Percentiles rank a stretch among this genome's conserved stretches.
These are phyloP conservation scores for Vollenhovia emeryi DNA, from an alignment of 1,140 invertebrate genomes.

Conservation along the genomic window DNA sequence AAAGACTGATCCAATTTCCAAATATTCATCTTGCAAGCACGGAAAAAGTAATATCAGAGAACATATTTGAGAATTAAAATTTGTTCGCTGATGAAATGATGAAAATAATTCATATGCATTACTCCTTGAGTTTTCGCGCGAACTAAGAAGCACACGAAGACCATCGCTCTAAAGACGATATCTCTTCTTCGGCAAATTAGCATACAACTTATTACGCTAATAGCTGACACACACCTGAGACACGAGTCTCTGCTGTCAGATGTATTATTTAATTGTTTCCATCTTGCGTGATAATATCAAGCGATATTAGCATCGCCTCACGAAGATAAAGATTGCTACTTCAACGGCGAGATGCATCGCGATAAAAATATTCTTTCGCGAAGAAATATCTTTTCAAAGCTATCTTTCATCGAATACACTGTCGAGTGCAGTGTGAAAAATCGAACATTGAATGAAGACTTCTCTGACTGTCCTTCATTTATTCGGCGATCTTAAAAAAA, in stretches of 20 bases:
- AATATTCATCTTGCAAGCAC: not conserved
- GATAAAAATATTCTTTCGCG: not conserved
- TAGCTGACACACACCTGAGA: not conserved
- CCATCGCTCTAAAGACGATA: not conserved
- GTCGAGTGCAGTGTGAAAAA: not conserved
- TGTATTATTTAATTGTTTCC: not conserved
- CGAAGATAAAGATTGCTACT: not conserved
- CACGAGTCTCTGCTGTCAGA: not conserved
- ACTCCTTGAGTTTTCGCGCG: not conserved
- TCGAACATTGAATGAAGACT: not conserved
- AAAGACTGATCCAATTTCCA: not conserved
- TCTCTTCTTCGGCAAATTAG: not conserved
- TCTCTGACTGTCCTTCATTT: not conserved
- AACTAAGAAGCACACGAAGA: not conserved
- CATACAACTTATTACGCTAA: not conserved
- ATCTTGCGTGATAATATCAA: not conserved
- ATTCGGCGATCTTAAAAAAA: not conserved
- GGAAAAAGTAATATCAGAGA: not conserved
- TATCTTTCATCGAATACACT: not conserved
- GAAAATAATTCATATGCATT: not conserved
- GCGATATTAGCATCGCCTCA: not conserved
- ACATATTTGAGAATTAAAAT: not conserved
- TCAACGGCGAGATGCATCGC: not conserved
- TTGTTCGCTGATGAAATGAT: not conserved
- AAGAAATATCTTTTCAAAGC: not conserved